A percentile compares a stretch with the other conserved stretches of the same genome.
Conservation (phyloP, 2,113 vertebrate genomes). For the Monarcha castaneiventris region DNA sequence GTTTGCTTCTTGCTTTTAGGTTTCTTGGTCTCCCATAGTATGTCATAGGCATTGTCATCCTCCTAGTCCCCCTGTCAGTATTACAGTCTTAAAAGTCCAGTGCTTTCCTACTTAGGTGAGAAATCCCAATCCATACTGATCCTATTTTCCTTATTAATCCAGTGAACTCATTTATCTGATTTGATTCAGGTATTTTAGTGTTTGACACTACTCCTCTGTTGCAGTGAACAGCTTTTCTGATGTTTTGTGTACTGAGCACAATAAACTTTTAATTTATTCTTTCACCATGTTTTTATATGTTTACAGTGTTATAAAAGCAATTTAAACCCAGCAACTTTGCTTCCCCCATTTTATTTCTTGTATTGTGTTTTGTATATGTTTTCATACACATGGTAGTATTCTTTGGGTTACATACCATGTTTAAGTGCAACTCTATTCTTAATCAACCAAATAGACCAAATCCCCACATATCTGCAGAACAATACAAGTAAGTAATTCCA, state of each 20-base stretch:
- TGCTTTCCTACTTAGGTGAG: background rate
- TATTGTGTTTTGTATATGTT: background rate
- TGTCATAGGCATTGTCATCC: background rate
- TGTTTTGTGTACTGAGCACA: background rate
- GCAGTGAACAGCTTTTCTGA: background rate
- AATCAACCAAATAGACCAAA: background rate
- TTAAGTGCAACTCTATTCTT: background rate
- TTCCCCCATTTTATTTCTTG: background rate
- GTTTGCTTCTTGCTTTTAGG: background rate
- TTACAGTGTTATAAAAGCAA: background rate
- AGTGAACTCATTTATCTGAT: background rate
- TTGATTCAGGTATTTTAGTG: background rate
- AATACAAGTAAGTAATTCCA: background rate
- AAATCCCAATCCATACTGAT: background rate
- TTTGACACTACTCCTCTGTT: background rate
- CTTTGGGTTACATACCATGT: background rate
- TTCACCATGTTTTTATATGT: background rate
- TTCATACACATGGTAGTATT: background rate
- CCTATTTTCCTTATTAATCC: background rate
- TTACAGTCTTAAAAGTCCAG: background rate
- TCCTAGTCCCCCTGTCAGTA: background rate
- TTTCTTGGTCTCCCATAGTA: background rate
- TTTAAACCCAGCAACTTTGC: background rate
- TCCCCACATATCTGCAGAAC: background rate
- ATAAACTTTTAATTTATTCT: background rate